A percentile compares a stretch with the other conserved stretches of the same genome.
Conservation (phyloP, 2,797 vertebrate species). For the Centroberyx gerrardi region DNA sequence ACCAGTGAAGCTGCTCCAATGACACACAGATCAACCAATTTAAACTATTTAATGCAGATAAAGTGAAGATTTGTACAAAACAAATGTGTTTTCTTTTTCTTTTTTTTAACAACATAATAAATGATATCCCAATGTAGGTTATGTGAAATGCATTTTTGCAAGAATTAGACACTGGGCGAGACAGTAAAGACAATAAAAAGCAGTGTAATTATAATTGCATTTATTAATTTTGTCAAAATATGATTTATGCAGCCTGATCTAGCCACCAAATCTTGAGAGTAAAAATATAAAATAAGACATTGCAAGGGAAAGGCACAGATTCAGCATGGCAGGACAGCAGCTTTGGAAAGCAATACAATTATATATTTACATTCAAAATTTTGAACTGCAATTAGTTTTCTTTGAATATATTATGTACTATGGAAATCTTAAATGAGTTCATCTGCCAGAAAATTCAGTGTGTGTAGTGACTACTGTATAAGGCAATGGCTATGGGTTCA, state of each 20-base stretch:
- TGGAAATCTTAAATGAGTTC: constrained; percentile 58
- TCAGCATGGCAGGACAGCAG: constrained; percentile 86
- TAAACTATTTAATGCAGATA: constrained; percentile 66
- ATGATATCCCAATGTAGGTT: not conserved
- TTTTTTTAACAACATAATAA: constrained; percentile 23
- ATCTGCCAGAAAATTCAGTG: constrained; percentile 70
- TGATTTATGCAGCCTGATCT: constrained; percentile 73
- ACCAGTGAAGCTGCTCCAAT: constrained; percentile 23
- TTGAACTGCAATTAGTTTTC: constrained; percentile 49
- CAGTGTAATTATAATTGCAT: constrained; percentile 65
- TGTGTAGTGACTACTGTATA: constrained; percentile 67
- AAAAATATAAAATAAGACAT: constrained; percentile 84
- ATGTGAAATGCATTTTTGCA: not conserved
- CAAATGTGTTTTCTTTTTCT: constrained; percentile 34
- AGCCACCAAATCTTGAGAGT: constrained; percentile 69
- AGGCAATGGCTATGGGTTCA: constrained; percentile 81
- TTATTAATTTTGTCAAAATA: constrained; percentile 80
- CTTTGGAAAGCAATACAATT: constrained; percentile 78
- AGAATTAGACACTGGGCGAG: not conserved
- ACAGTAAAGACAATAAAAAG: constrained; percentile 35
- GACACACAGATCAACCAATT: constrained; percentile 17
- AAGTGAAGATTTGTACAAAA: constrained; percentile 60
- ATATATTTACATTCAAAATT: constrained; percentile 79
- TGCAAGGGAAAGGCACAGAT: constrained; percentile 82
- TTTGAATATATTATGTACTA: constrained; percentile 74